Percentiles rank a stretch among this genome's conserved stretches.
phyloP scores from a whole-genome alignment of 2,113 vertebrate genomes.

The Nyctibius bracteatus region DNA sequence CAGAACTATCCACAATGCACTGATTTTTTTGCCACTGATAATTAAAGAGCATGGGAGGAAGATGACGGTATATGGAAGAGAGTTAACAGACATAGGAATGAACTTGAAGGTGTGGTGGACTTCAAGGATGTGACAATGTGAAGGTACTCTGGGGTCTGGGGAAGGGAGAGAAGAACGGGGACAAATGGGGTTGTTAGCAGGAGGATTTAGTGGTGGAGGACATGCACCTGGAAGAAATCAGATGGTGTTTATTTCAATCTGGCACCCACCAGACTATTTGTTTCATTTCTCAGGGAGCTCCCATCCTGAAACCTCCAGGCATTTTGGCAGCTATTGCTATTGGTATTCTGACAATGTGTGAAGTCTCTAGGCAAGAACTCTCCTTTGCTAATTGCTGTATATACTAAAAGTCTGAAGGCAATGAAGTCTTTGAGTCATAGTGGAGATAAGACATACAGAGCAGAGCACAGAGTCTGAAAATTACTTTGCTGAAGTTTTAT shows the following conservation, averaged over 20 bases:
- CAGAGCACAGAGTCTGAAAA: neutral
- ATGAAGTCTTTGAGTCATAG: neutral
- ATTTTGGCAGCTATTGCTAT: neutral
- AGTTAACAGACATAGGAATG: neutral
- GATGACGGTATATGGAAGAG: neutral
- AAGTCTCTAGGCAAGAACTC: neutral
- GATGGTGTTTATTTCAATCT: neutral
- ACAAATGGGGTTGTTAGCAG: neutral
- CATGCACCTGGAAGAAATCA: conserved; percentile 1
- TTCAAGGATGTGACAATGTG: neutral
- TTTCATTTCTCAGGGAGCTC: neutral
- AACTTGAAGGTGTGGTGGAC: neutral
- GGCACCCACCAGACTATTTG: neutral
- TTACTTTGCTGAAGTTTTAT: neutral
- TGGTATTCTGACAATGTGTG: neutral
- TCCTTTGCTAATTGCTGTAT: neutral
- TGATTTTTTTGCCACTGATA: neutral
- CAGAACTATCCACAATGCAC: neutral
- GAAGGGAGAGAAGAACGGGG: neutral
- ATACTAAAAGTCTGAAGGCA: neutral
- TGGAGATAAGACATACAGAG: neutral
- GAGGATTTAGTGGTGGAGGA: neutral
- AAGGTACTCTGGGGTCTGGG: neutral
- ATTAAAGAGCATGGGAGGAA: neutral
- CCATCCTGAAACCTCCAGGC: neutral